Conservation (phyloP, 1,140 invertebrate species). For the Lasioglossum baleicum region DNA sequence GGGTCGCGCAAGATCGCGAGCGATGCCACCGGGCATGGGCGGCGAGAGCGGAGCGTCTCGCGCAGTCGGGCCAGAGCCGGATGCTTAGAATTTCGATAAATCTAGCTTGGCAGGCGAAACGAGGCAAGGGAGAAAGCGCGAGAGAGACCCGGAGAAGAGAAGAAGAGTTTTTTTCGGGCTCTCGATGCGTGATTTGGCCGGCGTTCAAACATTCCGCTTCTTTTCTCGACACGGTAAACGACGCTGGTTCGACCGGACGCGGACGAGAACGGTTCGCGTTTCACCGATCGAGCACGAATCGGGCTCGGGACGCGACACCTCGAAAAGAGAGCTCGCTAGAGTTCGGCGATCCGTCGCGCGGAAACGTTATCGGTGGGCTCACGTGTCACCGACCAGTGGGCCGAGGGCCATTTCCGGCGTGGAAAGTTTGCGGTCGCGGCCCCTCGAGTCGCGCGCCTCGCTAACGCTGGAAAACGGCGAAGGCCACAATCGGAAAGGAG, state of each 20-base stretch:
- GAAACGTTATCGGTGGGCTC: slow-evolving; percentile 18
- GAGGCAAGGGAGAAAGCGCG: background rate
- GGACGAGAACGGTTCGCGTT: slow-evolving; percentile 1
- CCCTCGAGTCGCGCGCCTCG: background rate
- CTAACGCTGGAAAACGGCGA: background rate
- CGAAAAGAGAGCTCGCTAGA: background rate
- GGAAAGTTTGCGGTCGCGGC: slow-evolving; percentile 13
- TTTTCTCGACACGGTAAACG: slow-evolving; percentile 22
- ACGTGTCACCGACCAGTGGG: slow-evolving; percentile 17
- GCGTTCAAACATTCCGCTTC: slow-evolving; percentile 41
- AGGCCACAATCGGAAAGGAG: background rate
- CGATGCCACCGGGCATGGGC: background rate
- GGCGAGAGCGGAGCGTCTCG: too few relatives aligned
- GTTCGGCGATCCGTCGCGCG: background rate
- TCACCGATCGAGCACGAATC: background rate
- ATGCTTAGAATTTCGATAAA: slow-evolving; percentile 75
- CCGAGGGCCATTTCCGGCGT: slow-evolving; percentile 2
- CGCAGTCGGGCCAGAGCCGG: slow-evolving; percentile 28
- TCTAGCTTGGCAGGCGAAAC: slow-evolving; percentile 56
- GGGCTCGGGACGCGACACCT: background rate
- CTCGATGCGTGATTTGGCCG: slow-evolving; percentile 27
- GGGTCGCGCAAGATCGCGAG: slow-evolving; percentile 22
- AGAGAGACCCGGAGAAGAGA: background rate
- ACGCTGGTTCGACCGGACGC: background rate
- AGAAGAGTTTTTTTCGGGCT: slow-evolving; percentile 23